Base-by-base conservation (phyloP, 2,113 vertebrate species). In the Struthidea cinerea region DNA sequence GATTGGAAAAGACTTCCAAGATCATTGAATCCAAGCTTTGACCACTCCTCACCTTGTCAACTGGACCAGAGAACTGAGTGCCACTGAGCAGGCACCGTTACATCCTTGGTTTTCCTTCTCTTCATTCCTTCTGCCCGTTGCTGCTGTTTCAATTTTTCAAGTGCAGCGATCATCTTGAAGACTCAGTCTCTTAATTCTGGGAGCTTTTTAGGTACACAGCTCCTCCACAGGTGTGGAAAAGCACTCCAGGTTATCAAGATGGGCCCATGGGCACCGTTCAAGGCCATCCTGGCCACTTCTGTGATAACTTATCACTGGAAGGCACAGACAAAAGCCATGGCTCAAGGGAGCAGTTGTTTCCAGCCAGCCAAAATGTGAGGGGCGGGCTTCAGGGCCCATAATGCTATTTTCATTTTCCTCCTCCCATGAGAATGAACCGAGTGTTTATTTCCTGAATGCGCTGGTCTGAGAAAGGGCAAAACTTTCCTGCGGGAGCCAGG, bases 361-460 rank as follows among this genome's bases (percentile, higher is more conserved):
- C 50, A 79, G 49, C 13, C 68, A 47, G 49, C 9, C 78, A 57
- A 79, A 75, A 93, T n/a, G 27, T 15, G 78, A 92, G 55, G 69
- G 68, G 71, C 71, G 77, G 53, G 67, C 49, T 90, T 69, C 19
- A 33, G 69, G 61, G 30, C 33, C 75, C 61, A 28, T 28, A 27
- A 84, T 22, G 32, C 63, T 93, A 47, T 91, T 95, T 96, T 61
- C 64, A 87, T 89, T 93, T 67, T 90, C 84, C 44, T 87, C 3
- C 77, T 93, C 49, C 65, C 77, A 71, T 70, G 88, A 96, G 96
- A 94, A 89, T 32, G 91, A 92, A 92, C 35, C 1, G 2, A 87
- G 53, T 92, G 86, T 96, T 97, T 96, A 82, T 80, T 89, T 93
- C 95, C 92, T 91, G 85, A 71, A 94, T 65, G 77, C 10, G 5